Evolutionary conservation across 2,888 invertebrate genomes (phyloP).

Genomic region (Pterobdella sp.): DNA sequence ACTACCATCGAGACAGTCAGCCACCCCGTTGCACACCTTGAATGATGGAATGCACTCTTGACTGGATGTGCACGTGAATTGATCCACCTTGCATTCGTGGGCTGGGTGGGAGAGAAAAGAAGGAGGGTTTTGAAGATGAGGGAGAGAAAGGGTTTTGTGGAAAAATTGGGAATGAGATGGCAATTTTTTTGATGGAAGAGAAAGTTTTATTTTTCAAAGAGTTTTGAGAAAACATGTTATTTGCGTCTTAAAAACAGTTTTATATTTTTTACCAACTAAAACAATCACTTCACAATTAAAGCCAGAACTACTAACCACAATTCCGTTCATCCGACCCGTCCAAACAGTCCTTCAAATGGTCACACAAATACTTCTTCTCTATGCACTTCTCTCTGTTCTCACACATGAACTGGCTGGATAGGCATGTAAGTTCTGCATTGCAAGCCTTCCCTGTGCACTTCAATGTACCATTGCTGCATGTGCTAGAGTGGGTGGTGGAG

Average conservation of each 20-base stretch:
- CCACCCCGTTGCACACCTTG: conserved; percentile 33
- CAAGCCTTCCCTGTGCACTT: conserved; percentile 27
- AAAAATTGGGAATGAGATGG: too few relatives aligned
- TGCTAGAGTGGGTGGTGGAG: conserved; percentile 11
- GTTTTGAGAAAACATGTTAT: too few relatives aligned
- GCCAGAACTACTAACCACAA: conserved; percentile 32
- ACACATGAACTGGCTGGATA: conserved; percentile 24
- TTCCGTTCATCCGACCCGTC: conserved; percentile 37
- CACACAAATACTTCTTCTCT: conserved; percentile 32
- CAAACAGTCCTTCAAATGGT: conserved; percentile 36
- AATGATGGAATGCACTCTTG: conserved; percentile 30
- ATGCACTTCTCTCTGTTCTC: conserved; percentile 25
- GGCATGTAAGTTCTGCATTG: conserved; percentile 17
- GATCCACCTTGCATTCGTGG: conserved; percentile 29
- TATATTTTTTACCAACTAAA: not conserved
- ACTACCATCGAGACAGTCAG: conserved; percentile 34
- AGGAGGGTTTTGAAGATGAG: too few relatives aligned
- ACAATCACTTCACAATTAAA: too few relatives aligned
- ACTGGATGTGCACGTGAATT: conserved; percentile 30
- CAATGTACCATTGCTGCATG: conserved; percentile 28
- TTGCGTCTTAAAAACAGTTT: too few relatives aligned
- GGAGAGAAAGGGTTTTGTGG: not conserved
- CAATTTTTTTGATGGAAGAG: too few relatives aligned
- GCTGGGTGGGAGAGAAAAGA: conserved; percentile 18
- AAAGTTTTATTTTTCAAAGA: too few relatives aligned